Conservation (phyloP, 2,113 vertebrate genomes). For the Fulica atra region DNA sequence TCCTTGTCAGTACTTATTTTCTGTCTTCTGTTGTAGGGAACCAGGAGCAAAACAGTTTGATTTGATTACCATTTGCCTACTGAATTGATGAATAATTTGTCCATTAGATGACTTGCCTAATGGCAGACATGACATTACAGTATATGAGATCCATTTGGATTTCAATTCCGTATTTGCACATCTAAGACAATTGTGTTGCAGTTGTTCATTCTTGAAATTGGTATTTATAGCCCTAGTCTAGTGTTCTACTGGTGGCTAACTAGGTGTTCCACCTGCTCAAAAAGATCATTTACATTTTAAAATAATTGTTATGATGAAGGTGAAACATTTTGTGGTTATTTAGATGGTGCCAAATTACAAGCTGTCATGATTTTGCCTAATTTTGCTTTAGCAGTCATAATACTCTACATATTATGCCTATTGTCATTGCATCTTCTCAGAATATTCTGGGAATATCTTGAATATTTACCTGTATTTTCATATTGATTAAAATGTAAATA, state of each 20-base stretch:
- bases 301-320: background rate
- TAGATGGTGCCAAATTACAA: background rate
- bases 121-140: background rate
- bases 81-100: background rate
- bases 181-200: background rate
- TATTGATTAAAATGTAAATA: background rate
- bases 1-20: conserved; percentile 27
- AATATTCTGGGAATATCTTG: background rate
- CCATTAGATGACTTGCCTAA: background rate
- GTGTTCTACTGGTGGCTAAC: background rate
- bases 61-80: background rate
- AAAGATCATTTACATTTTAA: background rate
- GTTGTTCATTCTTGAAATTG: background rate
- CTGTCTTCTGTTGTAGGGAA: background rate
- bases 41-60: background rate
- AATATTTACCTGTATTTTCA: background rate
- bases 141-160: background rate
- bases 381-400: background rate
- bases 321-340: background rate
- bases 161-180: background rate
- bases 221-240: background rate
- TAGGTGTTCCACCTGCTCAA: background rate
- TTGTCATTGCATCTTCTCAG: background rate
- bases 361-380: background rate
- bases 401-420: background rate